Evolutionary conservation across 2,888 invertebrate genomes (phyloP).

Genomic region (Xestia ashworthii): DNA sequence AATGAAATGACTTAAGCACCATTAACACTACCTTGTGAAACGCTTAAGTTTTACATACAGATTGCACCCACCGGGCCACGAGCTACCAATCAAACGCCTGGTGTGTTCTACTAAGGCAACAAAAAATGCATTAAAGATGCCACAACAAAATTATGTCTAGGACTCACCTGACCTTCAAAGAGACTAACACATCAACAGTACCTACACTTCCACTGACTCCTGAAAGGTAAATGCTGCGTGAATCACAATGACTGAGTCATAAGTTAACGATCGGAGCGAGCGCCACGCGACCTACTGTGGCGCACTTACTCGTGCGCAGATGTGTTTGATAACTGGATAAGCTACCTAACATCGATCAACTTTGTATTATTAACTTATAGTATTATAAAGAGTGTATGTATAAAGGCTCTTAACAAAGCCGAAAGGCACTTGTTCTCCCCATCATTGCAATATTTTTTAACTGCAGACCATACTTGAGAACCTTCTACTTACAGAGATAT

Average conservation of each 20-base stretch:
- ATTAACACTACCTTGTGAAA: background rate
- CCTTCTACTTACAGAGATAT: too few relatives aligned
- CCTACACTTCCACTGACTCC: background rate
- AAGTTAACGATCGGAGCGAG: slow-evolving; percentile 15
- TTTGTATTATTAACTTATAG: background rate
- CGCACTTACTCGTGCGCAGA: slow-evolving; percentile 1
- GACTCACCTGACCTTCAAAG: background rate
- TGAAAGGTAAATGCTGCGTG: background rate
- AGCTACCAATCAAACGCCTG: background rate
- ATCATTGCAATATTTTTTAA: too few relatives aligned
- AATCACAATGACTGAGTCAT: slow-evolving; percentile 26
- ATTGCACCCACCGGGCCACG: background rate
- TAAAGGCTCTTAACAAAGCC: too few relatives aligned
- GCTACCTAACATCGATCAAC: background rate
- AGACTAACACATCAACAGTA: background rate
- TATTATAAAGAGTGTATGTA: background rate
- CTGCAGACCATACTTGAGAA: too few relatives aligned
- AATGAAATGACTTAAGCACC: background rate
- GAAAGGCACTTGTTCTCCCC: too few relatives aligned
- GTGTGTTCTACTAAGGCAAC: background rate
- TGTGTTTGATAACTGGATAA: slow-evolving; percentile 12
- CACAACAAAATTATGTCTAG: background rate
- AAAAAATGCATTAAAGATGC: background rate
- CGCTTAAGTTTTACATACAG: background rate
- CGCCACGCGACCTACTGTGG: slow-evolving; percentile 31